These are phyloP conservation scores for Hydropsyche tenuis DNA, from an alignment of 1,140 invertebrate species.

Conservation along the genomic window DNA sequence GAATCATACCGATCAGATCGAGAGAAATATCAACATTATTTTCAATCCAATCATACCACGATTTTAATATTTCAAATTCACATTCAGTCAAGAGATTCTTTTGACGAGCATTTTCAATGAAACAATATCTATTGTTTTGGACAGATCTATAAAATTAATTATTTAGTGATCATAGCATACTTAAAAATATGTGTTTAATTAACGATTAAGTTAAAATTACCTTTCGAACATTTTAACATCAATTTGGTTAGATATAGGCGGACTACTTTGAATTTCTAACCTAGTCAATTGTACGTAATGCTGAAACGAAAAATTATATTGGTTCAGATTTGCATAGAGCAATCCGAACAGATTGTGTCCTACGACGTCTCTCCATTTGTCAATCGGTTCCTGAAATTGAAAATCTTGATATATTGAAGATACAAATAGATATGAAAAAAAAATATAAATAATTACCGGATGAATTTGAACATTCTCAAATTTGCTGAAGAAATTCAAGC, in stretches of 20 bases:
- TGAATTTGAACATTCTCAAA: conserved; percentile 58
- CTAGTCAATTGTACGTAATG: conserved; percentile 89
- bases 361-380: conserved; percentile 82
- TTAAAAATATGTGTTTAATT: conserved; percentile 27
- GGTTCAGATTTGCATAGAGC: conserved; percentile 79
- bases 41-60: conserved; percentile 84
- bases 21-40: conserved; percentile 74
- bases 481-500: conserved; percentile 78
- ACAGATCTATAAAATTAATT: conserved; percentile 55
- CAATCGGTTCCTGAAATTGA: conserved; percentile 70
- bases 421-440: no score
- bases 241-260: conserved; percentile 63
- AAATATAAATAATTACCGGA: conserved; percentile 55
- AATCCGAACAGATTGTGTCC: conserved; percentile 85
- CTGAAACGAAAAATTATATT: conserved; percentile 86
- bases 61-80: conserved; percentile 74
- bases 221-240: conserved; percentile 87
- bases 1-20: conserved; percentile 80
- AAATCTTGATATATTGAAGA: no score
- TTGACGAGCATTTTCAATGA: conserved; percentile 78
- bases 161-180: conserved; percentile 34
- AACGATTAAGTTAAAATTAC: conserved; percentile 51
- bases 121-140: conserved; percentile 70
- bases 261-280: conserved; percentile 78
- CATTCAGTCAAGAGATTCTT: conserved; percentile 63